phyloP scores from a whole-genome alignment of 2,888 invertebrate genomes.

The Oithona nana region DNA sequence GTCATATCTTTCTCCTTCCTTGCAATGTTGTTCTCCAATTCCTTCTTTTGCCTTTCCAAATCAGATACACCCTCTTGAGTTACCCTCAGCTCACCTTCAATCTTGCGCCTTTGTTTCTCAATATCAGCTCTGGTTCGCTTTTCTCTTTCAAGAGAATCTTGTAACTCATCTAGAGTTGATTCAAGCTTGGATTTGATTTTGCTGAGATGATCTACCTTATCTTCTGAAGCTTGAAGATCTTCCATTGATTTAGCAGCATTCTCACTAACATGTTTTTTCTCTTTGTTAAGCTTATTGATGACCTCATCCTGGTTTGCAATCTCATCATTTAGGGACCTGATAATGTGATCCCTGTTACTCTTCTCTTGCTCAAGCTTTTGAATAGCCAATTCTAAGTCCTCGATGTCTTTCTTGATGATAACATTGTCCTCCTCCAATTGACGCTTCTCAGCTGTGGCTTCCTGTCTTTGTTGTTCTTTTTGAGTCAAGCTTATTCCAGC shows the following conservation, averaged over 20 bases:
- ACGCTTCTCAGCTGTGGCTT: slow-evolving; percentile 57
- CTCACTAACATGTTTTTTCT: slow-evolving; percentile 94
- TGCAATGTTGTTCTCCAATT: slow-evolving; percentile 88
- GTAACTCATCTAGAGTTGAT: slow-evolving; percentile 92
- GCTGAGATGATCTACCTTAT: slow-evolving; percentile 98
- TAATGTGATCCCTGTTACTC: slow-evolving; percentile 94
- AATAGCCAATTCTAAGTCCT: slow-evolving; percentile 78
- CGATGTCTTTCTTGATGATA: slow-evolving; percentile 88
- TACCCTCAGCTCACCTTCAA: slow-evolving; percentile 96
- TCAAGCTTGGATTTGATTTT: slow-evolving; percentile 98
- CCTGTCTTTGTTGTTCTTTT: slow-evolving; percentile 31
- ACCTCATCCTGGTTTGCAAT: slow-evolving; percentile 98
- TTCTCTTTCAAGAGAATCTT: slow-evolving; percentile 95
- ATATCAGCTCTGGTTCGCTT: slow-evolving; percentile 95
- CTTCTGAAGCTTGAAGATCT: slow-evolving; percentile 60
- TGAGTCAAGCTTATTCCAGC: slow-evolving; percentile 31
- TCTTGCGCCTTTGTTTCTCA: slow-evolving; percentile 95
- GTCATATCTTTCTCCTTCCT: slow-evolving; percentile 98
- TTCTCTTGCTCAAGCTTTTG: slow-evolving; percentile 93
- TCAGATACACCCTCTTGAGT: slow-evolving; percentile 93
- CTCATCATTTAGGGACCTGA: slow-evolving; percentile 92
- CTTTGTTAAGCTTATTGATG: slow-evolving; percentile 96
- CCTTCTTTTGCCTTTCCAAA: slow-evolving; percentile 93
- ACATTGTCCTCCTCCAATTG: slow-evolving; percentile 86
- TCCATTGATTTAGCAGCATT: slow-evolving; percentile 42